Percentiles rank a stretch among this genome's conserved stretches.
Evolutionary conservation across 2,888 invertebrate genomes (phyloP).

Genomic region (Xestia sexstrigata): DNA sequence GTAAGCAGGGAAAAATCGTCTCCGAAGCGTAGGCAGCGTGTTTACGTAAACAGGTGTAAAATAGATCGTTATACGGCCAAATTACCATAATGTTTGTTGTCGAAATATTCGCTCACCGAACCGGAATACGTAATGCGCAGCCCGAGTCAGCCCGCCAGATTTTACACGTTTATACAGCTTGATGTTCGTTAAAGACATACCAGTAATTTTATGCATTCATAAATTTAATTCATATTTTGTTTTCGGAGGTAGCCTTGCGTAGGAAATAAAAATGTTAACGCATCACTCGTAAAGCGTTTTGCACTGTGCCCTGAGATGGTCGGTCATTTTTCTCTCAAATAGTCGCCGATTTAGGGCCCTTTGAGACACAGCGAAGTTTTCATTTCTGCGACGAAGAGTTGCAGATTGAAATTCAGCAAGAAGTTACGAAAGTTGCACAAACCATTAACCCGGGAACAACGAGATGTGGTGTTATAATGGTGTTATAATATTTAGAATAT

Average conservation of each 20-base stretch:
- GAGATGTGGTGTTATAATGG: background rate
- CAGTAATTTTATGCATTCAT: constrained; percentile 82
- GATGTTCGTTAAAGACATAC: constrained; percentile 81
- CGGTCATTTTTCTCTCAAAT: constrained; percentile 60
- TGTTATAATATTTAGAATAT: background rate
- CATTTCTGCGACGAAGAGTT: constrained; percentile 36
- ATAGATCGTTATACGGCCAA: constrained; percentile 85
- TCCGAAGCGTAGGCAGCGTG: constrained; percentile 82
- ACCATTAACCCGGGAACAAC: background rate
- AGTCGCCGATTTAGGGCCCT: constrained; percentile 58
- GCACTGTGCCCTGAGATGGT: constrained; percentile 47
- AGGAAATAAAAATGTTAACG: constrained; percentile 62
- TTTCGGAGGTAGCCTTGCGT: constrained; percentile 70
- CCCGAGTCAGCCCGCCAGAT: constrained; percentile 81
- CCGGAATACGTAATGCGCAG: constrained; percentile 86
- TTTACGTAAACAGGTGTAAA: constrained; percentile 89
- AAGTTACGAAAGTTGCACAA: constrained; percentile 8
- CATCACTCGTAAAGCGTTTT: constrained; percentile 63
- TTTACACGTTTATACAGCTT: constrained; percentile 81
- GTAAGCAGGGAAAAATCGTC: constrained; percentile 79
- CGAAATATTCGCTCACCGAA: constrained; percentile 87
- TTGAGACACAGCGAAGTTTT: constrained; percentile 50
- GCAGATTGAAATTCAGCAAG: constrained; percentile 36
- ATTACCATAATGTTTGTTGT: constrained; percentile 90
- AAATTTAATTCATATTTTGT: constrained; percentile 81